Conservation (phyloP, 2,888 invertebrate genomes). For the Vandiemenella viatica region DNA sequence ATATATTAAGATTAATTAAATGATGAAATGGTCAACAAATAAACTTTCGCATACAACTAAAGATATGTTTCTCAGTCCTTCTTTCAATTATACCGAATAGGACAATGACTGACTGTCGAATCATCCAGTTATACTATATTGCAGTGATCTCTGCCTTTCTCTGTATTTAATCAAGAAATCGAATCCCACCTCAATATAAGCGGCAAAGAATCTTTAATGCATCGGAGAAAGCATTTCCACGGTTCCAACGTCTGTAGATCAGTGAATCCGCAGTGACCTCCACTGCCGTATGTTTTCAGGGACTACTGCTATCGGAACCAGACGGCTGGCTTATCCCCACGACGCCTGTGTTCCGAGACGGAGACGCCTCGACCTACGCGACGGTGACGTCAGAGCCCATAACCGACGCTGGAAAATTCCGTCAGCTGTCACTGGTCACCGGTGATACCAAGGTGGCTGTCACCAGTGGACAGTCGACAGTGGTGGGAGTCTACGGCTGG, state of each 20-base stretch:
- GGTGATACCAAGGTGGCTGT: constrained; percentile 28
- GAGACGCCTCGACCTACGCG: constrained; percentile 29
- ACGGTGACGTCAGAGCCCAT: constrained; percentile 28
- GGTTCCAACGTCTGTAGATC: background rate
- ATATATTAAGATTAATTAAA: too few species aligned
- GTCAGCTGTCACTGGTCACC: constrained; percentile 23
- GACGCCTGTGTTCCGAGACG: constrained; percentile 32
- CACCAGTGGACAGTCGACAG: constrained; percentile 42
- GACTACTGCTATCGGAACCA: constrained; percentile 37
- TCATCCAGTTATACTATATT: too few species aligned
- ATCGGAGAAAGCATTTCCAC: too few species aligned
- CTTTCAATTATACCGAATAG: too few species aligned
- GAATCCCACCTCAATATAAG: too few species aligned
- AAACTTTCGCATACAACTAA: too few species aligned
- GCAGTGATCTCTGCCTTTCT: too few species aligned
- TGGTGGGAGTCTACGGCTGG: constrained; percentile 44
- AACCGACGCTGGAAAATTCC: constrained; percentile 23
- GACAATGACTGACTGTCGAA: too few species aligned
- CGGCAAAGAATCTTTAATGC: too few species aligned
- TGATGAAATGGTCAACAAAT: too few species aligned
- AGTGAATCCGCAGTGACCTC: background rate
- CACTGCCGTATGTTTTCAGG: constrained; percentile 16
- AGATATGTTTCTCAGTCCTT: too few species aligned
- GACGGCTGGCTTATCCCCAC: constrained; percentile 53
- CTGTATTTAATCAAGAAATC: too few species aligned